A percentile compares a stretch with the other conserved stretches of the same genome.
Evolutionary conservation across 2,888 invertebrate genomes (phyloP).

Genomic region (Uropetala carovei): DNA sequence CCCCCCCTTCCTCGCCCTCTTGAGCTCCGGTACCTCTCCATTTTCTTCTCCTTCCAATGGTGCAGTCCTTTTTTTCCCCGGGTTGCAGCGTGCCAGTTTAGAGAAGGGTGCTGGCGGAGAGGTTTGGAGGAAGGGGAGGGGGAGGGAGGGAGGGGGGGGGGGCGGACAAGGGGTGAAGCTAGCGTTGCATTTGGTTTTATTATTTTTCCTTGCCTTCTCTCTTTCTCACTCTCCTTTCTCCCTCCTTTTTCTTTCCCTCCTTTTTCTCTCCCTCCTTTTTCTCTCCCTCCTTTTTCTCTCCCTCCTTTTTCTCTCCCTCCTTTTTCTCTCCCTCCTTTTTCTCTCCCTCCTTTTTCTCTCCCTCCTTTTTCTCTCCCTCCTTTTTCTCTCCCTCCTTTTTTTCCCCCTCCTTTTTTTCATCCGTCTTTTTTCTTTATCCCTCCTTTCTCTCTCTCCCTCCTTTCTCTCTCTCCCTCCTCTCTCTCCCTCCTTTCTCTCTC

Average conservation of each 20-base stretch:
- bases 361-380: neutral
- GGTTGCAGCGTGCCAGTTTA: too few species aligned
- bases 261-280: neutral
- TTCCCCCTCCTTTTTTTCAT: neutral
- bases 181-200: too few species aligned
- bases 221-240: neutral
- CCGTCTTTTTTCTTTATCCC: neutral
- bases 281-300: neutral
- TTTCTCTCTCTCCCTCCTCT: neutral
- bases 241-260: neutral
- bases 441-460: neutral
- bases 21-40: neutral
- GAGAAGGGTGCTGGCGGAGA: too few species aligned
- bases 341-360: neutral
- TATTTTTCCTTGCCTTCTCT: too few species aligned
- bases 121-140: too few species aligned
- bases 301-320: neutral
- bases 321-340: neutral
- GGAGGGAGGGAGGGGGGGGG: too few species aligned
- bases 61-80: too few species aligned
- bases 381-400: neutral
- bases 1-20: too few species aligned
- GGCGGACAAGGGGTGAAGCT: too few species aligned
- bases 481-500: too few species aligned
- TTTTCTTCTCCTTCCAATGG: neutral